phyloP scores from a whole-genome alignment of 2,797 vertebrate species.

The Rhadinocentrus ornatus region DNA sequence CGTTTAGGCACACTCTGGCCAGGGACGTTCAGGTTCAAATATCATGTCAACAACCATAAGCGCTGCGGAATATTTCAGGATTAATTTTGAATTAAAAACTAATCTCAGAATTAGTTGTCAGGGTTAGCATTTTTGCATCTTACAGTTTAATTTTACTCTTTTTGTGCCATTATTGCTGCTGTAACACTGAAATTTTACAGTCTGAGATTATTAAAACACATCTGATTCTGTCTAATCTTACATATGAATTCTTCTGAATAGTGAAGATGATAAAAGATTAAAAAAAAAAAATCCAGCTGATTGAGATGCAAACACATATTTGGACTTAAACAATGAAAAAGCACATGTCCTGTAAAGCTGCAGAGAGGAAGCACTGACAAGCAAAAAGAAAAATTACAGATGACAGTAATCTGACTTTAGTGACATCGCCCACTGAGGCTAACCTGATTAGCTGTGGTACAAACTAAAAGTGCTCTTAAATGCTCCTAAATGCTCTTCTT shows the following conservation, averaged over 20 bases:
- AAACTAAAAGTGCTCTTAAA: background rate
- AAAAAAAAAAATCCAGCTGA: rapidly evolving
- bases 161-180: too few species aligned
- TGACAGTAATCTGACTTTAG: constrained; percentile 34
- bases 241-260: background rate
- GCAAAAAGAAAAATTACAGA: constrained; percentile 15
- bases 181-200: too few species aligned
- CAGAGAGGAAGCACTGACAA: background rate
- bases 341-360: background rate
- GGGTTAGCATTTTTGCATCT: too few species aligned
- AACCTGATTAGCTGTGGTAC: constrained; percentile 1
- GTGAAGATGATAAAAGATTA: too few species aligned
- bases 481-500: background rate
- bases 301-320: background rate
- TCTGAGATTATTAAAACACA: too few species aligned
- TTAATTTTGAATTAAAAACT: too few species aligned
- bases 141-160: too few species aligned
- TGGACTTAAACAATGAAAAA: too few species aligned
- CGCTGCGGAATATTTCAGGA: too few species aligned
- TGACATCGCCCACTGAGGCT: constrained; percentile 17
- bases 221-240: too few species aligned
- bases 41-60: background rate
- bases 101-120: background rate
- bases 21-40: background rate
- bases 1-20: background rate